Evolutionary conservation across 2,113 vertebrate genomes (phyloP), one percentile per base, ranked within the genome.

Genomic region (Charina bottae): DNA sequence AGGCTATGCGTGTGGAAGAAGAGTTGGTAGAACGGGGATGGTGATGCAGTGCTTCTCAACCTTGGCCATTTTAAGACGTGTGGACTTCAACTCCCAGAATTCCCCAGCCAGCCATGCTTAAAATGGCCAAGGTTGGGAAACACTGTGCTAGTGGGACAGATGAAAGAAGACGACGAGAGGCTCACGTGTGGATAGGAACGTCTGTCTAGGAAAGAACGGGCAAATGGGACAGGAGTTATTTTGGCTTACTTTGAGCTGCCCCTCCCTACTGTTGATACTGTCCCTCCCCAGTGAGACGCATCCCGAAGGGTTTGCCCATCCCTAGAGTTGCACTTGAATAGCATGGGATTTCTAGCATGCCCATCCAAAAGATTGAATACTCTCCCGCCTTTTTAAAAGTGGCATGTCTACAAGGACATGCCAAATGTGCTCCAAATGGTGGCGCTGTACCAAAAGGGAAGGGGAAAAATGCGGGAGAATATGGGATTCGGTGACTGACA

Each of bases 321-420:
- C 37, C 23, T 12, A 42, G 9, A 1, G 4, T 49, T 46, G 46
- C 4, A 33, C 5, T 62, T 62, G 15, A 23, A 37, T 28, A 49
- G 24, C 12, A 5, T 11, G 1, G 17, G 42, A 60, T 58, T 58
- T 19, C 56, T 5, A 19, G 56, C 15, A 78, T 78, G n/a, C 24
- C 24, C 23, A 55, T 15, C 53, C 21, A 24, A 26, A 89, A 55
- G 8, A 24, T 55, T 37, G 10, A 0, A 10, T 60, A 90, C 89
- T 93, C 90, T 94, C 24, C 1, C 0, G 90, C 28, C 85, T 3
- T 49, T 56, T 90, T 54, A 72, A 93, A 13, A 11, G 89, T 9
- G 87, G 6, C 60, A 90, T 68, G 33, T 88, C 83, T 60, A 90
- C 24, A 26, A 46, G 54, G n/a, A n/a, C n/a, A n/a, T n/a, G n/a